Conservation (phyloP, 35 echinoderm and acorn worm genomes). For the Diadema setosum region DNA sequence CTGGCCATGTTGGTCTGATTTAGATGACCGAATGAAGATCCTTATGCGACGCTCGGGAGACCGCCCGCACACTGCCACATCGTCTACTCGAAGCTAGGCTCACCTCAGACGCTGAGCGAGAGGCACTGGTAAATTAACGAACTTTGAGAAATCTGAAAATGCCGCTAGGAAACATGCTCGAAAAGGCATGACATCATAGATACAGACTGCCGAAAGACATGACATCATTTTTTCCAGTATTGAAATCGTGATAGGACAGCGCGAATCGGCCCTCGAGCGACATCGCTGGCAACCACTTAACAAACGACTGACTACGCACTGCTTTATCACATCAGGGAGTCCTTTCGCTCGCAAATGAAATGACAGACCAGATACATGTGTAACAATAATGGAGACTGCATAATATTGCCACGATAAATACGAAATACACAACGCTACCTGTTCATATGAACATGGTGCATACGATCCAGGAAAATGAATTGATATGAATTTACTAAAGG, state of each 20-base stretch:
- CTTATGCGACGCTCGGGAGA: neutral
- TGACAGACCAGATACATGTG: neutral
- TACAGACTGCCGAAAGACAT: neutral
- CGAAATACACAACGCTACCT: neutral
- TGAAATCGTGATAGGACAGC: neutral
- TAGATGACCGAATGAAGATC: neutral
- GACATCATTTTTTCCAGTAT: neutral
- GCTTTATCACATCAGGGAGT: neutral
- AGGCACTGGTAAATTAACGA: neutral
- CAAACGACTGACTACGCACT: neutral
- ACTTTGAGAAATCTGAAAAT: neutral
- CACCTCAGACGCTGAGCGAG: neutral
- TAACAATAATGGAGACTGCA: neutral
- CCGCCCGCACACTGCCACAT: neutral
- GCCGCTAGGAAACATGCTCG: neutral
- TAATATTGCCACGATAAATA: neutral
- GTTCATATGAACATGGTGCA: neutral
- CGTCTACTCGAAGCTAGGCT: too few relatives aligned
- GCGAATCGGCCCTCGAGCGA: neutral
- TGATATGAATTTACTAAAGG: neutral
- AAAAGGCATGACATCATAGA: neutral
- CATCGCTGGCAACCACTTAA: neutral
- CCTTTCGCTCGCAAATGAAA: neutral
- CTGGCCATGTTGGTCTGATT: neutral
- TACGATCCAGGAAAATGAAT: neutral